Conservation (phyloP, 2,113 vertebrate species). For the Oreotrochilus melanogaster region DNA sequence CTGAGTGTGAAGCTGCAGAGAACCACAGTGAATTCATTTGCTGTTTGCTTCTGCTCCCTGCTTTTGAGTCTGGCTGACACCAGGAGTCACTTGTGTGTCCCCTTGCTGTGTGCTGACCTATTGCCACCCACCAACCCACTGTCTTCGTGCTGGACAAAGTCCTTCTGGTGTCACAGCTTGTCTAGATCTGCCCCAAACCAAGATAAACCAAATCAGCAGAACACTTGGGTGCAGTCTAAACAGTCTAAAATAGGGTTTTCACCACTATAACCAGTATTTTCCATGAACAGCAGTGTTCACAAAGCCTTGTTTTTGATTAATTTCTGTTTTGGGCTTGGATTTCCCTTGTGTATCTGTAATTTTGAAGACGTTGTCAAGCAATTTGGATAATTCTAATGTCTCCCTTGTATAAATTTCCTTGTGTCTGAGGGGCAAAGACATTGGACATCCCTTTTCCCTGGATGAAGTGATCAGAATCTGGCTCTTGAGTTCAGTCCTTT, state of each 20-base stretch:
- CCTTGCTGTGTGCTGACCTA: accelerated
- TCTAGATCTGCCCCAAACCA: background rate
- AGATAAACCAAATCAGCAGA: background rate
- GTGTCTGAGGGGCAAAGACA: background rate
- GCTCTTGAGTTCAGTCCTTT: background rate
- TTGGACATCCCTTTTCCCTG: background rate
- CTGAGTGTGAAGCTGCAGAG: background rate
- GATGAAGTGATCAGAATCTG: background rate
- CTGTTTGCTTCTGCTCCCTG: background rate
- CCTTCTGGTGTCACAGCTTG: background rate
- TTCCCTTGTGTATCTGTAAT: background rate
- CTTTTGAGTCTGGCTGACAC: background rate
- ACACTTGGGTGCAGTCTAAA: background rate
- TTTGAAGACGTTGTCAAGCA: background rate
- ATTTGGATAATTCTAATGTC: accelerated
- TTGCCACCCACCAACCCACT: background rate
- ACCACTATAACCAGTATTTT: background rate
- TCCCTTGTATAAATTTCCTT: background rate
- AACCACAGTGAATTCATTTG: background rate
- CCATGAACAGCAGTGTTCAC: background rate
- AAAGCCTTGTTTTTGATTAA: background rate
- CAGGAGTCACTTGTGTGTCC: background rate
- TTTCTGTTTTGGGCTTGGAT: background rate
- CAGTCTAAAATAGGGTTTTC: background rate
- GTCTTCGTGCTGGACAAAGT: background rate